phyloP scores from a whole-genome alignment of 2,113 vertebrate species.

The Protobothrops mucrosquamatus region DNA sequence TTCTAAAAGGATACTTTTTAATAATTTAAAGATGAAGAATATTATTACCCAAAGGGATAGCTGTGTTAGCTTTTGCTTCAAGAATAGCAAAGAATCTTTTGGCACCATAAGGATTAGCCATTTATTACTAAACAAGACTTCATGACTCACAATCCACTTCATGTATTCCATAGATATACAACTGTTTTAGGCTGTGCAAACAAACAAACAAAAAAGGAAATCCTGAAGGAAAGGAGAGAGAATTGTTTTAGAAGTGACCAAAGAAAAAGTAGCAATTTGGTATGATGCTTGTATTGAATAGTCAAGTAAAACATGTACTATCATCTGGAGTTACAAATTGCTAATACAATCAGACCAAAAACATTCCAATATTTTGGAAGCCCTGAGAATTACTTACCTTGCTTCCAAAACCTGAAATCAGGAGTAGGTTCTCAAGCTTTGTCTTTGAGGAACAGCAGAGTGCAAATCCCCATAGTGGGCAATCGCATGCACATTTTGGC shows the following conservation, averaged over 20 bases:
- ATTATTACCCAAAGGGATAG: neutral
- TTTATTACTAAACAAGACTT: neutral
- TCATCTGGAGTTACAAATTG: neutral
- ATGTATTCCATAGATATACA: neutral
- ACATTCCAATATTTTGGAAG: neutral
- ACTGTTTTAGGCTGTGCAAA: neutral
- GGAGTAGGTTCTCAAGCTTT: neutral
- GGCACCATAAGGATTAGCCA: neutral
- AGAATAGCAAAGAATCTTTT: neutral
- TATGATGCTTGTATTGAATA: neutral
- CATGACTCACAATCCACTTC: neutral
- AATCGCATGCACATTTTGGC: neutral
- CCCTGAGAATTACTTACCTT: neutral
- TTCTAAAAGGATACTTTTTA: neutral
- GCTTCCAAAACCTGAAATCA: neutral
- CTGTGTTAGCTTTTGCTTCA: neutral
- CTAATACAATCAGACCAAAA: neutral
- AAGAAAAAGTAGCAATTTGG: too few relatives aligned
- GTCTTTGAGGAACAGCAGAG: neutral
- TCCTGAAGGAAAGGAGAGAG: too few relatives aligned
- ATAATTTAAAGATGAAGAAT: neutral
- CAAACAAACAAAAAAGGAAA: too few relatives aligned
- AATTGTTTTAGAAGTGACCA: too few relatives aligned
- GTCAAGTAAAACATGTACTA: neutral
- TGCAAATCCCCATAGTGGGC: neutral